Evolutionary conservation across 2,888 invertebrate genomes (phyloP), one percentile per base, ranked within the genome.

Genomic region (Caenorhabditis becei): DNA sequence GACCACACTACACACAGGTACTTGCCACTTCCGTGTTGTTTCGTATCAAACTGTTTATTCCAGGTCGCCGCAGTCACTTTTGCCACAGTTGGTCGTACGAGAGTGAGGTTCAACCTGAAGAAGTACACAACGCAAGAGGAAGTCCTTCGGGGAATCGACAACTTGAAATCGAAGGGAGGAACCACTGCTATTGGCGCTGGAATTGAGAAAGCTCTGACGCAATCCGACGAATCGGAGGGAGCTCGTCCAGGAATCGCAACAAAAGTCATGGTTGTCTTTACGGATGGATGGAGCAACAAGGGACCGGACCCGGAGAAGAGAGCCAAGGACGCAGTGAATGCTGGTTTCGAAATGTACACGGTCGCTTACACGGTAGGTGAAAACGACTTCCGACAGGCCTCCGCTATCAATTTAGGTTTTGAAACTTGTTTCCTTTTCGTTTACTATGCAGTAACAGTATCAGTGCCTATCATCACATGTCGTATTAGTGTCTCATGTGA

Each of bases 201-300:
- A 54, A 90, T 90, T 67, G 81, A 86, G 56, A 84, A 87, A 58
- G 90, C 81, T 18, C 35, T 86, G 23, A 88, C 88, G 44, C 90
- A 90, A 74, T 78, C 84, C 20, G 86, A 87, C 18, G 88, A 88
- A 54, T 80, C 77, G 18, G 85, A 87, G 65, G 90, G 90, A 28
- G 90, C 88, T n/a, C 81, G 90, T 62, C 90, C 89, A 0, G 86
- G 87, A 61, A 80, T 90, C 41, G 90, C 90, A 2, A 89, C 89
- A 10, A 87, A 88, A 65, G 87, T 90, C 5, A 90, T 90, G 89
- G 83, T 90, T 8, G 86, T 90, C 0, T 90, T 90, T 83, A 90
- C 90, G 20, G 89, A 90, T 77, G 90, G 90, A 23, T 90, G 89
- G 89, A 82, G 82, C 58, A 90, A 90, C 82, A 89, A 89, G 59